Evolutionary conservation across 1,140 invertebrate species (phyloP), one percentile per base, ranked within the genome.

Genomic region (Brachionus calyciflorus): DNA sequence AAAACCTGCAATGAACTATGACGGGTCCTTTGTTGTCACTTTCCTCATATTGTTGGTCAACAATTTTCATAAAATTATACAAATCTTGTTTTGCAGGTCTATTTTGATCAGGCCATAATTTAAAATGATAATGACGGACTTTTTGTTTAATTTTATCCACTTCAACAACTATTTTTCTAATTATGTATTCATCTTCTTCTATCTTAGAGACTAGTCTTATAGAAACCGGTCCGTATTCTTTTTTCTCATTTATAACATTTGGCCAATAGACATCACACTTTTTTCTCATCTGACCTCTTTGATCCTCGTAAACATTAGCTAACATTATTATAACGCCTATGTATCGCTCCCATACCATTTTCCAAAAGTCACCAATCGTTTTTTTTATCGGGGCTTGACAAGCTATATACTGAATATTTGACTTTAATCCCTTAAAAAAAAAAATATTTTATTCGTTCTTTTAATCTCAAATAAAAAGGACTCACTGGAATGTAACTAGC

Each of bases 311-410:
- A 14, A 96, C 87, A 85, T 98, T 97, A 3, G 94, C 98, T 33
- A 99, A 86, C 95, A 98, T 99, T 14, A 98, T 96, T 46, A 99
- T 91, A 83, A 99, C 98, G 3, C 94, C 98, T 0, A 94, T 97
- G 84, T 99, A 98, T 83, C 98, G 94, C 83, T 99, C 96, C 96
- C 96, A 99, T 12, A 99, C 87, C 96, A 98, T 98, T 78, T 96
- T 88, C 97, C 97, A 99, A 81, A 99, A 95, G 83, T 99, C 96
- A 80, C 96, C 93, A 0, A 93, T 93, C 0, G 97, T 99, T 79
- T 98, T 93, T 30, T 90, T 89, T 14, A 98, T 85, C 0, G 97
- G 96, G 9, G 94, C 96, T 87, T 99, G 97, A 9, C 96, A 97
- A 0, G 96, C 96, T 78, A 99, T 96, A 81, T 99, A 99, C 3